phyloP scores from a whole-genome alignment of 2,113 vertebrate genomes.

The Illadopsis cleaveri region DNA sequence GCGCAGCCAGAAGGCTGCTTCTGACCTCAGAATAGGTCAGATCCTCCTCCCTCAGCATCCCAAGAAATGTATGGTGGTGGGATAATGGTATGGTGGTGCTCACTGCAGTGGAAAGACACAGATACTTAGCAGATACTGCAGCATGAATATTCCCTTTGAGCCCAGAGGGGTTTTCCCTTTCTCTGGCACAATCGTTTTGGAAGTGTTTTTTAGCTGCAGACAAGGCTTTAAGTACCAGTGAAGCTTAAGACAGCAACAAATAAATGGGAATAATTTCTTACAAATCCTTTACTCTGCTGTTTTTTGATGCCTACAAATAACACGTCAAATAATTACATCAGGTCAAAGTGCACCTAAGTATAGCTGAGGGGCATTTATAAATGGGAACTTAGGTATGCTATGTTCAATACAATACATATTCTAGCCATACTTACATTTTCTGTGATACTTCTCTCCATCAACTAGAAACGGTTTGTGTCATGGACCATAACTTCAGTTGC shows the following conservation, averaged over 20 bases:
- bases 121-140: background rate
- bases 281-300: background rate
- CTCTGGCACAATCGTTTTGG: background rate
- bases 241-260: background rate
- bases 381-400: background rate
- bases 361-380: background rate
- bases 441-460: background rate
- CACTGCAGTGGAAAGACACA: conserved; percentile 22
- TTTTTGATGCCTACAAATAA: background rate
- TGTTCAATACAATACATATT: background rate
- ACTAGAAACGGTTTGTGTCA: background rate
- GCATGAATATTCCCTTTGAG: background rate
- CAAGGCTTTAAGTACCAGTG: background rate
- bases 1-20: background rate
- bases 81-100: background rate
- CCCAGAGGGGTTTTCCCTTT: background rate
- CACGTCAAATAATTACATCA: background rate
- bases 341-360: background rate
- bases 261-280: background rate
- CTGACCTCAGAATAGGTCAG: background rate
- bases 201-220: background rate
- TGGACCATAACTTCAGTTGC: background rate
- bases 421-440: background rate
- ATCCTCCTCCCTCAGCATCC: background rate
- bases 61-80: background rate